phyloP scores from a whole-genome alignment of 1,140 invertebrate species.

The Lepidurus apus region DNA sequence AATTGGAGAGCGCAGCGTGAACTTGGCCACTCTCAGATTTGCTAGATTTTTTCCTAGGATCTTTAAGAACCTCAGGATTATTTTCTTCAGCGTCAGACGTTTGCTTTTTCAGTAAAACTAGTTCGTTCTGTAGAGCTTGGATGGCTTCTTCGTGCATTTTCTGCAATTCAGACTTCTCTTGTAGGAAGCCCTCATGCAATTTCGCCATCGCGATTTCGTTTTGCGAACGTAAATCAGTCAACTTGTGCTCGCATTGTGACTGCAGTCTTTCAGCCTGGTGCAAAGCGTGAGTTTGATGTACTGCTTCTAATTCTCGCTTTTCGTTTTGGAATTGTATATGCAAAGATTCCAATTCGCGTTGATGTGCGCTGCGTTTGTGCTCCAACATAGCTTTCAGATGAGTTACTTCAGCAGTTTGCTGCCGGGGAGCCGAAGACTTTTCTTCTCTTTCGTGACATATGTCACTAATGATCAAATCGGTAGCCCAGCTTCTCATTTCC shows the following conservation, averaged over 20 bases:
- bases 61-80: not conserved
- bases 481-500: not conserved
- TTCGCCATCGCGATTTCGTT: not conserved
- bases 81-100: not conserved
- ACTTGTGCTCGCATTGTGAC: not conserved
- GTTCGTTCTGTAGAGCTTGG: not conserved
- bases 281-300: not conserved
- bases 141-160: not conserved
- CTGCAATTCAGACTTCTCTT: not conserved
- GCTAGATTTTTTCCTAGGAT: too few species aligned
- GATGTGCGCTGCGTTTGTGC: not conserved
- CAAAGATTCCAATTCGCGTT: not conserved
- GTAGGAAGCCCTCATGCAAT: not conserved
- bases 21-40: not conserved
- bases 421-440: not conserved
- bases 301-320: not conserved
- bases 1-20: not conserved
- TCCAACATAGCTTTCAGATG: not conserved
- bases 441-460: not conserved
- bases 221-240: not conserved
- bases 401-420: not conserved
- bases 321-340: not conserved
- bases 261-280: not conserved
- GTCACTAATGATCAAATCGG: not conserved
- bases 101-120: not conserved